Evolutionary conservation across 1,140 invertebrate species (phyloP), one percentile per base, ranked within the genome.

Genomic region (Cherax quadricarinatus): DNA sequence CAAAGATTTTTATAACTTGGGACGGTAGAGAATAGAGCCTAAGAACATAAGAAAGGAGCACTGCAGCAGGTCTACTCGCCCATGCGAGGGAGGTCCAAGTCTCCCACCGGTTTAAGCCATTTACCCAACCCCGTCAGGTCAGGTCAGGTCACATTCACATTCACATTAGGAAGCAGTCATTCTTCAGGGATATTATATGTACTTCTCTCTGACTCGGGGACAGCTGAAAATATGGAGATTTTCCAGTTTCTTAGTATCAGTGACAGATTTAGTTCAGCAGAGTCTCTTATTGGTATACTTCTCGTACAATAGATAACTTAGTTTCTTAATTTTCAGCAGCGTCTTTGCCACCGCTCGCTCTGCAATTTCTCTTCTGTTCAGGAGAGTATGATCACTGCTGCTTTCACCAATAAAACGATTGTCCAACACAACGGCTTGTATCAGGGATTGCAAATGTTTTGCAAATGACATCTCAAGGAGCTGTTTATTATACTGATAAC

Each of bases 121-220:
- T n/a, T n/a, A n/a, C n/a, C n/a, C n/a, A n/a, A n/a, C n/a, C n/a
- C n/a, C n/a, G n/a, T n/a, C n/a, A n/a, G n/a, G n/a, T n/a, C n/a
- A n/a, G n/a, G n/a, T n/a, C n/a, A n/a, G n/a, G n/a, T n/a, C n/a
- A n/a, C n/a, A n/a, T n/a, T n/a, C n/a, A n/a, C n/a, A n/a, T n/a
- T n/a, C n/a, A n/a, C n/a, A n/a, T 2, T 41, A 86, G 88, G 12
- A 60, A 90, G 10, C 51, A 90, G 88, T 90, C 66, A 70, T 84
- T 84, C 41, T 57, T 84, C 12, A 84, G 82, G 12, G 84, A 60
- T 86, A 62, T 70, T 24, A 21, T 16, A 16, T 85, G 62, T 57
- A 86, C 62, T 70, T 86, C 62, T 91, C 73, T 91, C 81, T 70
- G 81, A 79, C 66, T 89, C 79, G 88, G 16, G 53, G 80, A 7